Evolutionary conservation across 2,888 invertebrate species (phyloP).

Genomic region (Apotomis betuletana): DNA sequence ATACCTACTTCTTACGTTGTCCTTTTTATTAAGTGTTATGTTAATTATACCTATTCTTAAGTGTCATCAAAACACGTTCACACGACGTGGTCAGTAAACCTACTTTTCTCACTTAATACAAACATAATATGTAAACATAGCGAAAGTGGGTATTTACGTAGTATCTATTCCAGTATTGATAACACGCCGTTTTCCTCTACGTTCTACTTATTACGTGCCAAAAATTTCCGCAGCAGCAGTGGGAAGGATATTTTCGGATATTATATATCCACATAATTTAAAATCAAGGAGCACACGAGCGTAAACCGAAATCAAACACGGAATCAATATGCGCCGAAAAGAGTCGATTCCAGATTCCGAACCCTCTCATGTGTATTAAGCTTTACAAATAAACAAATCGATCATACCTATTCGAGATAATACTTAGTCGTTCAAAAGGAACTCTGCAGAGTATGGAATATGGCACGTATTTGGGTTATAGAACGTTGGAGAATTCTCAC

Average conservation of each 20-base stretch:
- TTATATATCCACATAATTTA: constrained; percentile 11
- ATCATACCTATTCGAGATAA: constrained; percentile 1
- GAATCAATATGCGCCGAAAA: constrained; percentile 16
- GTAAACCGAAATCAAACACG: constrained; percentile 21
- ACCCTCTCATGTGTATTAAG: constrained; percentile 16
- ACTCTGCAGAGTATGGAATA: neutral
- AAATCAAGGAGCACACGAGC: constrained; percentile 17
- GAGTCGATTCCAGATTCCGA: constrained; percentile 14
- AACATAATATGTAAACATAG: too few species aligned
- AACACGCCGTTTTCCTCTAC: too few species aligned
- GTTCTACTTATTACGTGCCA: neutral
- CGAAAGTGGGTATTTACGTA: too few species aligned
- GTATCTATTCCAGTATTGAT: too few species aligned
- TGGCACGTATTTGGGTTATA: neutral
- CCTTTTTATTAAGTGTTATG: too few species aligned
- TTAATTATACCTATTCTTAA: too few species aligned
- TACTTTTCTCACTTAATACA: too few species aligned
- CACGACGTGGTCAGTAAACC: too few species aligned
- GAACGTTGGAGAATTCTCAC: constrained; percentile 26
- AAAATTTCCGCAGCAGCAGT: neutral
- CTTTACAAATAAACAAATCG: constrained; percentile 23
- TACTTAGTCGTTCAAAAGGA: neutral
- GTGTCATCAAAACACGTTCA: too few species aligned
- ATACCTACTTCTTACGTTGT: too few species aligned
- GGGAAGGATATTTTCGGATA: neutral